Conservation (phyloP, 2,888 invertebrate species). For the Apomyelois bistriatella region DNA sequence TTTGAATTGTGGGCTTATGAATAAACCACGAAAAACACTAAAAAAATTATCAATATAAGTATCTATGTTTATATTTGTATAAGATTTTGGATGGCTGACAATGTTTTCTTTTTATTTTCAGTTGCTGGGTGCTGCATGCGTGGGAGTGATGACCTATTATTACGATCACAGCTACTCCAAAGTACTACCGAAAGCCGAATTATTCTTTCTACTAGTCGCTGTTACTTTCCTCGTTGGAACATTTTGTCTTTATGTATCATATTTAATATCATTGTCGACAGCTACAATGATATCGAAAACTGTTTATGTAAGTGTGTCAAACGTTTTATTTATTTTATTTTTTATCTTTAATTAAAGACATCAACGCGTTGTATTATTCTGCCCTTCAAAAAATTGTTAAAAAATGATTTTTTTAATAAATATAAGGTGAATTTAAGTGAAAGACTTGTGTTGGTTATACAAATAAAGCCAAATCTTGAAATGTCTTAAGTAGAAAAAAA, state of each 20-base stretch:
- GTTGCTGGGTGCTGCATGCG: conserved; percentile 87
- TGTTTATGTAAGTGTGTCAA: conserved; percentile 82
- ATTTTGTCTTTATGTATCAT: conserved; percentile 86
- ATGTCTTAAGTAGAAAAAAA: too few species aligned
- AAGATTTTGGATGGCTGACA: too few species aligned
- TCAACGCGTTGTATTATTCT: too few species aligned
- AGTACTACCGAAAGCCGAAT: conserved; percentile 68
- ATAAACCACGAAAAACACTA: too few species aligned
- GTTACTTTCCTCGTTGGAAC: conserved; percentile 90
- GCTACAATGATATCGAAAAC: conserved; percentile 92
- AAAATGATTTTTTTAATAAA: too few species aligned
- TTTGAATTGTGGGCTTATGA: too few species aligned
- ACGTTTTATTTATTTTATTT: background rate
- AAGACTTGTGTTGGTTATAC: too few species aligned
- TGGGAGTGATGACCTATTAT: conserved; percentile 85
- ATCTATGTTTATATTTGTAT: too few species aligned
- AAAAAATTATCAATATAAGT: too few species aligned
- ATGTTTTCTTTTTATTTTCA: conserved; percentile 55
- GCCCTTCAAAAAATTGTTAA: too few species aligned
- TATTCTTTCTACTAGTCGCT: conserved; percentile 87
- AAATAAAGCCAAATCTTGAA: too few species aligned
- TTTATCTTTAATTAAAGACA: background rate
- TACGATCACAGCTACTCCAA: conserved; percentile 51
- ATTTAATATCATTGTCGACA: conserved; percentile 88
- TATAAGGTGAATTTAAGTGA: too few species aligned